These are phyloP conservation scores for Sarcophaga carnaria DNA, from an alignment of 2,888 invertebrate species.

Conservation along the genomic window DNA sequence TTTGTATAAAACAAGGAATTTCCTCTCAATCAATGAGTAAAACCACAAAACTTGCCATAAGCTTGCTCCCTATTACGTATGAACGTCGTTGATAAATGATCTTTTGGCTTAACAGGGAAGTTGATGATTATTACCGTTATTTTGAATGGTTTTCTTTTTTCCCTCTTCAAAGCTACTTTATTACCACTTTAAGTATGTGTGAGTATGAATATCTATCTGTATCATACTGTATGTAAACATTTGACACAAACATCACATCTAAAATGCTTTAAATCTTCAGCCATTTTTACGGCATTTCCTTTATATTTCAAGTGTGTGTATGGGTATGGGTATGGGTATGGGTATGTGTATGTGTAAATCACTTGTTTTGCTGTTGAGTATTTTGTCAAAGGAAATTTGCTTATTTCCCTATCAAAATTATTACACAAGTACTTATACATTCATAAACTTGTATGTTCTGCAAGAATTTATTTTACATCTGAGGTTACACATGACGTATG, in stretches of 20 bases:
- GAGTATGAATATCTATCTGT: not conserved
- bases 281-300: not conserved
- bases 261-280: not conserved
- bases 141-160: not conserved
- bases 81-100: constrained; percentile 20
- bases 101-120: constrained; percentile 16
- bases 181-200: not conserved
- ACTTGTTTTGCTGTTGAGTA: too few species aligned
- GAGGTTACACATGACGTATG: constrained; percentile 54
- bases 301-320: not conserved
- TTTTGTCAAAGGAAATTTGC: not conserved
- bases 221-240: not conserved
- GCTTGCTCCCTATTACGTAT: not conserved
- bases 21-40: too few species aligned
- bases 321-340: too few species aligned
- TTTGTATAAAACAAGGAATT: too few species aligned
- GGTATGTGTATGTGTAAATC: not conserved
- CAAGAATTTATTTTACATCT: constrained; percentile 51
- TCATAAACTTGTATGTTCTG: not conserved
- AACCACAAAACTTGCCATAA: too few species aligned
- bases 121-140: not conserved
- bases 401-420: not conserved
- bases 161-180: not conserved
- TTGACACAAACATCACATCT: not conserved
- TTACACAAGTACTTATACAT: not conserved